phyloP scores from a whole-genome alignment of 2,888 invertebrate genomes.

The Machimus atricapillus region DNA sequence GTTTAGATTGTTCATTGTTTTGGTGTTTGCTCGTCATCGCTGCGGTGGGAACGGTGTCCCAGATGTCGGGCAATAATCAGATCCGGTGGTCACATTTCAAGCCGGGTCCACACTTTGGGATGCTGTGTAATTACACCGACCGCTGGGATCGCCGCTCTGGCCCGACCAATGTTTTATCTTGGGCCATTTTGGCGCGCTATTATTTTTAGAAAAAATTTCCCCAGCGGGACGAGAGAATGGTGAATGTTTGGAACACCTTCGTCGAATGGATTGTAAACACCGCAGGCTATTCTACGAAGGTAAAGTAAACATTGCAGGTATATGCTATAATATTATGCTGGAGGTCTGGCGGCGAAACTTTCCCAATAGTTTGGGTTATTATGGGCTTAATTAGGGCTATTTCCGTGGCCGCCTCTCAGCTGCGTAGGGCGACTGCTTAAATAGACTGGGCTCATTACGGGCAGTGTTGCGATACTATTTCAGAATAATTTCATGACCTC shows the following conservation, averaged over 20 bases:
- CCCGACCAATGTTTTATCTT: not conserved
- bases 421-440: not conserved
- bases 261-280: not conserved
- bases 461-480: not conserved
- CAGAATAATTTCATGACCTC: not conserved
- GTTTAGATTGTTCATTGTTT: slow-evolving; percentile 6
- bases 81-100: not conserved
- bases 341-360: not conserved
- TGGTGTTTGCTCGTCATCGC: not conserved
- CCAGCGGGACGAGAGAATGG: not conserved
- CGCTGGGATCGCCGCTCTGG: not conserved
- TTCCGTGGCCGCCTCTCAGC: not conserved
- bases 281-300: not conserved
- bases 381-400: not conserved
- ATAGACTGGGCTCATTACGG: not conserved
- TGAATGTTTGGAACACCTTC: slow-evolving; percentile 5
- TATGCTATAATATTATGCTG: not conserved
- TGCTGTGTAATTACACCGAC: not conserved
- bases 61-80: slow-evolving; percentile 18
- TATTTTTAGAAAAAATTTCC: slow-evolving; percentile 18
- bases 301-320: slow-evolving; percentile 1
- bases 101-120: not conserved
- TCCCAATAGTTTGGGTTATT: not conserved
- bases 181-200: not conserved
- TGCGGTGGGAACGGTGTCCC: not conserved